Base-by-base conservation (phyloP, 2,113 vertebrate genomes). In the Corvus moneduloides region DNA sequence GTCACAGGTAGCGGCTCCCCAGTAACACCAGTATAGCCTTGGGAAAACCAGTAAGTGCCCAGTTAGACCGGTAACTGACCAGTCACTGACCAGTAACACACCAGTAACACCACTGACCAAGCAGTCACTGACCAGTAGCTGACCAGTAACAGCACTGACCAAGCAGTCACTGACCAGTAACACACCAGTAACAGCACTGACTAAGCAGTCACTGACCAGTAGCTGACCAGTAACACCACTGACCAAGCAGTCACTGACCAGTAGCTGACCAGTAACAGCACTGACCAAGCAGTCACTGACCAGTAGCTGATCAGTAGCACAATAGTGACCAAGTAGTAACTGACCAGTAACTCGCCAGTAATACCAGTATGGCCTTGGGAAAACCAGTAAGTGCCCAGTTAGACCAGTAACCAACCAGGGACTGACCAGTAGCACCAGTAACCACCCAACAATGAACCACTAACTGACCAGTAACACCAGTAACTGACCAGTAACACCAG, bases 71-170 rank as follows among this genome's bases (percentile, higher is more conserved):
- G 62, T 43, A 21, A 49, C 46, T 6, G 5, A 16, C 43, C 18
- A 15, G 18, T 6, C 1, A 51, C 2, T 1, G 13, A 33, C 41
- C 63, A 44, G 30, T 51, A 30, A 5, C 14, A 0, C 1, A 8
- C 33, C 64, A 35, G 5, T 48, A 10, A n/a, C 21, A 13, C 23
- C 43, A 18, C 10, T 26, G 6, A 46, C 26, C 2, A 2, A 41
- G 41, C 43, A 44, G 16, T 44, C 16, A 44, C 41, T 41, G 43
- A 28, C 33, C 12, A 20, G 13, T 49, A 17, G 11, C 33, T 0
- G 1, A 33, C 21, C 30, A 33, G 20, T 33, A 16, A 32, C 27
- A 16, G 8, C 43, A 18, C 10, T 18, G 4, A 46, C 26, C 2
- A 3, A 41, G 6, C 7, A 18, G 16, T 44, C 7, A 44, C 13